A percentile compares a stretch with the other conserved stretches of the same genome.
Evolutionary conservation across 2,113 vertebrate species (phyloP).

Genomic region (Scomber scombrus): DNA sequence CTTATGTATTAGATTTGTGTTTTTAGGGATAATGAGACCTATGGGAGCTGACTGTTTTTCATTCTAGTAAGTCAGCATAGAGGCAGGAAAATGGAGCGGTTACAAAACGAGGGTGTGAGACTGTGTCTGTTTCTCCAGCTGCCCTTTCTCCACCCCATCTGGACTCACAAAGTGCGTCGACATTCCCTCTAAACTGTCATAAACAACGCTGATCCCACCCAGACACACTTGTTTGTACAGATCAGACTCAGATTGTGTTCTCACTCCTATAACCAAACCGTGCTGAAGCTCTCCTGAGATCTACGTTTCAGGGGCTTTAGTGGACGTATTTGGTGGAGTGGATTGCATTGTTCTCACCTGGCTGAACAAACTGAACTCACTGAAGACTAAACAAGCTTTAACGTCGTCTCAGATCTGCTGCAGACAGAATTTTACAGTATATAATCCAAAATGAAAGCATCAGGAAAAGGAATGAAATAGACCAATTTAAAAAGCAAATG

Average conservation of each 20-base stretch:
- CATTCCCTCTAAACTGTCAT: constrained; percentile 2
- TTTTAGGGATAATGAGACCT: neutral
- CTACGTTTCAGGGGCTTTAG: neutral
- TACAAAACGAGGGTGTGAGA: neutral
- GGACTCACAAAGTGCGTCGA: neutral
- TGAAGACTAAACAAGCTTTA: neutral
- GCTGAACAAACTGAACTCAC: neutral
- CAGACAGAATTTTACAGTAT: too few relatives aligned
- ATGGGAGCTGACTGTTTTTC: neutral
- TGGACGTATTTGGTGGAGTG: neutral
- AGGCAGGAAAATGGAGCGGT: neutral
- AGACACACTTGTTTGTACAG: constrained; percentile 12
- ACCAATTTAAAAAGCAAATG: too few relatives aligned
- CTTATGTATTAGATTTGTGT: neutral
- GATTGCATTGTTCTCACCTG: neutral
- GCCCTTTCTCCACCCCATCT: neutral
- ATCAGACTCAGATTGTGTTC: constrained; percentile 7
- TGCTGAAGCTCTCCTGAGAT: too few relatives aligned
- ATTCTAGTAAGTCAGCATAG: too few relatives aligned
- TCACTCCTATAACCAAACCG: too few relatives aligned
- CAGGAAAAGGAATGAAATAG: too few relatives aligned
- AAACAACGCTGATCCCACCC: constrained; percentile 12
- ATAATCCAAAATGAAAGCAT: too few relatives aligned
- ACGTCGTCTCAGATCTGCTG: too few relatives aligned
- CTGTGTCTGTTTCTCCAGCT: constrained; percentile 37